Evolutionary conservation across 2,113 vertebrate species (phyloP), one percentile per base, ranked within the genome.

Genomic region (Aramus guarauna): DNA sequence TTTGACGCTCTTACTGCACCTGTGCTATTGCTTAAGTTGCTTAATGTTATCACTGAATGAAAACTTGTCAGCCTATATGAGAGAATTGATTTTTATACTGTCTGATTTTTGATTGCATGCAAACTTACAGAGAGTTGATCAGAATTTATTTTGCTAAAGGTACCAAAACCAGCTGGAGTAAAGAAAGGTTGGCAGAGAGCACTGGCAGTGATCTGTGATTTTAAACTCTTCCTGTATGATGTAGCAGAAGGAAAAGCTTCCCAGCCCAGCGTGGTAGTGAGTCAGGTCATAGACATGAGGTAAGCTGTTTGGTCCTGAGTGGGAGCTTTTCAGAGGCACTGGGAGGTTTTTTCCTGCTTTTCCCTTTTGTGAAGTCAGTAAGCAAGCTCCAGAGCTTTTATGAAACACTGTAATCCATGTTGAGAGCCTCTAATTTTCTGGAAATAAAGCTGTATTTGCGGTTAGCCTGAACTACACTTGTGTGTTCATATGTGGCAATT

Each of bases 261-360:
- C 8, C 99, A 98, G 87, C 99, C 99, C 39, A 99, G 98, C 21
- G 99, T 99, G 20, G 53, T 99, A 26, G 99, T 99, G 96, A 99
- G 99, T 97, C 99, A 99, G 94, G 99, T 99, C 97, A 99, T 99
- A 85, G 99, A 99, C 96, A 99, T 99, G 99, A 99, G 99, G 99
- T 99, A 96, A 97, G 98, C 66, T 89, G 23, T 55, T 59, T 15
- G 47, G 21, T 84, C 37, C 81, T 53, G 18, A 87, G 27, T 69
- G 50, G 68, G 47, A 89, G 60, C 37, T 86, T 92, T 84, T 64
- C 63, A 52, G 34, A 56, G 32, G 20, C 52, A n/a, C 11, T 73
- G 37, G 27, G 43, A 75, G 17, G 5, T 32, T 93, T 69, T 90
- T 64, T 80, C 45, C 36, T 91, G 22, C 47, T 74, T 90, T 87